A percentile compares a stretch with the other conserved stretches of the same genome.
These are phyloP conservation scores for Lacanobia wlatinum DNA, from an alignment of 2,888 invertebrate genomes.

Conservation along the genomic window DNA sequence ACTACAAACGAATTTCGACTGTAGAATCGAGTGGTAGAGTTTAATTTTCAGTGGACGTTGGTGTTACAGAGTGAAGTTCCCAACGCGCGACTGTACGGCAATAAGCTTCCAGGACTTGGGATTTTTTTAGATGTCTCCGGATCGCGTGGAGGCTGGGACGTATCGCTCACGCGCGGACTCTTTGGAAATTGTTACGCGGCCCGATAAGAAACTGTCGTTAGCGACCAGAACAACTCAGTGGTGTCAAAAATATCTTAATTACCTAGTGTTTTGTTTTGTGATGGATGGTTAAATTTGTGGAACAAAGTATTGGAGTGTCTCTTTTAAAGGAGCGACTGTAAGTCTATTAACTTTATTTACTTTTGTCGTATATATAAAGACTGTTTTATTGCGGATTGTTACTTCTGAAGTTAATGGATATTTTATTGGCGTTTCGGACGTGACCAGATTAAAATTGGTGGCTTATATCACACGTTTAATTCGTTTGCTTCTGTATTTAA, in stretches of 20 bases:
- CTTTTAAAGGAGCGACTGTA: constrained; percentile 65
- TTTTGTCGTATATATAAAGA: constrained; percentile 45
- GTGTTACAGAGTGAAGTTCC: constrained; percentile 69
- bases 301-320: constrained; percentile 67
- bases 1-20: constrained; percentile 49
- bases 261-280: constrained; percentile 70
- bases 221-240: constrained; percentile 57
- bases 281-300: constrained; percentile 72
- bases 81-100: constrained; percentile 82
- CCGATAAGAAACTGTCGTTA: constrained; percentile 62
- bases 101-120: constrained; percentile 87
- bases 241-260: constrained; percentile 70
- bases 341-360: constrained; percentile 68
- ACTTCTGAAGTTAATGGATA: constrained; percentile 46
- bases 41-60: constrained; percentile 44
- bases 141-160: constrained; percentile 83
- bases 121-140: constrained; percentile 88
- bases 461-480: constrained; percentile 19
- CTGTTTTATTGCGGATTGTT: constrained; percentile 48
- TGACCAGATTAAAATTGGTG: constrained; percentile 45
- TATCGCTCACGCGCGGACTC: constrained; percentile 68
- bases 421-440: constrained; percentile 52
- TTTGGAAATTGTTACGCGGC: constrained; percentile 76
- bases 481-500: constrained; percentile 2
- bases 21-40: constrained; percentile 40